Conservation (phyloP, 2,113 vertebrate species). For the Neolamprologus longior region DNA sequence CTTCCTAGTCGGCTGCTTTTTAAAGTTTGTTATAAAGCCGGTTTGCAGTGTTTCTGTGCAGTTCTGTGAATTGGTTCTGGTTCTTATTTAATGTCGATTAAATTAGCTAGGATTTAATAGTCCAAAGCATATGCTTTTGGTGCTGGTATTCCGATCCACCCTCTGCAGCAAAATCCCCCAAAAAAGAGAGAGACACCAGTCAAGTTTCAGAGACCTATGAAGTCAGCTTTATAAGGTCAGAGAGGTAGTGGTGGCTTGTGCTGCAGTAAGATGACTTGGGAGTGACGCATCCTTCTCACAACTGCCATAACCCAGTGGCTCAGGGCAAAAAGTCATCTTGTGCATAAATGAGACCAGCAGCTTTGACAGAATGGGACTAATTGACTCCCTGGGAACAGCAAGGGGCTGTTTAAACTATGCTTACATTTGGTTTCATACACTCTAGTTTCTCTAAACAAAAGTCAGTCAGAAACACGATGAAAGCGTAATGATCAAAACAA, state of each 20-base stretch:
- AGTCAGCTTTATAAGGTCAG: not conserved
- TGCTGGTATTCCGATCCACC: not conserved
- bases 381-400: not conserved
- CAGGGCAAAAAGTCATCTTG: not conserved
- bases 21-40: not conserved
- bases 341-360: not conserved
- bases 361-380: not conserved
- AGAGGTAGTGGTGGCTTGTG: not conserved
- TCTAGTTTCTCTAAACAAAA: fast-evolving
- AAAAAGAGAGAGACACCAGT: not conserved
- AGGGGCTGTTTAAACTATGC: not conserved
- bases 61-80: not conserved
- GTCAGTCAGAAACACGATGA: not conserved
- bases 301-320: not conserved
- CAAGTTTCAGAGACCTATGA: not conserved
- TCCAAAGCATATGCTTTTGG: not conserved
- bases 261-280: not conserved
- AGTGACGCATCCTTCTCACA: not conserved
- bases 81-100: not conserved
- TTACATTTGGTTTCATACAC: not conserved
- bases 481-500: not conserved
- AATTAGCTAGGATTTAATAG: not conserved
- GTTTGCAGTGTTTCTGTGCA: not conserved
- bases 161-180: not conserved
- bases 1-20: not conserved